A percentile compares a stretch with the other conserved stretches of the same genome.
phyloP scores from a whole-genome alignment of 1,140 invertebrate species.

The Drosophila kanapiae region DNA sequence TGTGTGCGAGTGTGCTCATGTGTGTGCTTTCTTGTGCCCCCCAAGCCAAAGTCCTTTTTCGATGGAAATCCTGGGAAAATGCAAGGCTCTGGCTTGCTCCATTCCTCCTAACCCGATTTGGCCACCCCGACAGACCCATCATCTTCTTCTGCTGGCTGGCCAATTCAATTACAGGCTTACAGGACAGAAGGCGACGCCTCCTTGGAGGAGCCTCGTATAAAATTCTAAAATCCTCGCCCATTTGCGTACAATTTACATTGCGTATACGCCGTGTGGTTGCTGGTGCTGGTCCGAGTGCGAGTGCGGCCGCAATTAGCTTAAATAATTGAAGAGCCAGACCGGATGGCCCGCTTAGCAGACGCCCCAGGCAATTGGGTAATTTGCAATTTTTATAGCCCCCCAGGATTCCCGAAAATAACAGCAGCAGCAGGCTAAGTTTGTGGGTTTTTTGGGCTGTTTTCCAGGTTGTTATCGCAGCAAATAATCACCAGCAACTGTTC shows the following conservation, averaged over 20 bases:
- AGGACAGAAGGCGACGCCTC: conserved; percentile 24
- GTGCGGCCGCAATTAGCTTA: conserved; percentile 62
- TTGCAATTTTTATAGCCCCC: conserved; percentile 51
- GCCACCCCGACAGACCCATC: conserved; percentile 25
- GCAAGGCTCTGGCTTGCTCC: conserved; percentile 18
- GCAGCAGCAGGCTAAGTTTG: conserved; percentile 3
- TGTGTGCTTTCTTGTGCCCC: neutral
- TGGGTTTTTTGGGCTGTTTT: neutral
- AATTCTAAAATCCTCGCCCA: conserved; percentile 38
- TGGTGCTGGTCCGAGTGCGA: conserved; percentile 5
- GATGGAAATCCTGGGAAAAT: conserved; percentile 21
- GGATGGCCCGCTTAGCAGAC: conserved; percentile 49
- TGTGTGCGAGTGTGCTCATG: conserved; percentile 1
- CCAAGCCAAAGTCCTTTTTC: neutral
- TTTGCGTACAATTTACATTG: conserved; percentile 39
- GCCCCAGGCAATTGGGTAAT: conserved; percentile 39
- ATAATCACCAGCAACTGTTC: conserved; percentile 19
- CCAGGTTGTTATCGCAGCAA: conserved; percentile 11
- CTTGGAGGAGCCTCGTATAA: conserved; percentile 23
- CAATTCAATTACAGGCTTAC: conserved; percentile 68
- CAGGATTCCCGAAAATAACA: conserved; percentile 3
- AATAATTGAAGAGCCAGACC: conserved; percentile 52
- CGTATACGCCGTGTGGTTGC: conserved; percentile 53
- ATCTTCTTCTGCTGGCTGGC: conserved; percentile 31
- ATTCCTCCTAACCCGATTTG: conserved; percentile 16